A percentile compares a stretch with the other conserved stretches of the same genome.
These are phyloP conservation scores for Dipodomys ordii DNA, from an alignment of 2,113 vertebrate species.

Conservation along the genomic window DNA sequence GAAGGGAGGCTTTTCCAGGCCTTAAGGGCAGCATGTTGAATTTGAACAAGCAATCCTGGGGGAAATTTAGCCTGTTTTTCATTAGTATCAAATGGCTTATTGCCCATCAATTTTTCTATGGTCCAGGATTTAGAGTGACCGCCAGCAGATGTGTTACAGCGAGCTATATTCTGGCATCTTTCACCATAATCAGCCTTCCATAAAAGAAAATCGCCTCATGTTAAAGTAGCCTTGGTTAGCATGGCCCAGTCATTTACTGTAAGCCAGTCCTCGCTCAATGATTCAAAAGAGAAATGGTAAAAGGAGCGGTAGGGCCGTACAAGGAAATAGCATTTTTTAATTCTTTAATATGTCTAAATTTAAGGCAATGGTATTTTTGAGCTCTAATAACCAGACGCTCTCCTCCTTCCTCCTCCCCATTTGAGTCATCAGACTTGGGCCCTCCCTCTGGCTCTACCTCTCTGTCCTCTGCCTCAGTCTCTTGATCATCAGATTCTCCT, in stretches of 20 bases:
- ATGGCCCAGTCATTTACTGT: neutral
- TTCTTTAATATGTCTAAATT: neutral
- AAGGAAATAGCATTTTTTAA: no score
- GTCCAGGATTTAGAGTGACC: neutral
- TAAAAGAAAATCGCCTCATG: neutral
- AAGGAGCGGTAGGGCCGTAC: neutral
- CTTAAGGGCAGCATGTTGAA: no score
- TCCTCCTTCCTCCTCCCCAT: no score
- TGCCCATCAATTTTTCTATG: neutral
- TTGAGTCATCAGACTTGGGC: no score
- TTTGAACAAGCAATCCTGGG: neutral
- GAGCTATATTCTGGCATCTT: neutral
- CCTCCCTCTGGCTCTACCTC: no score
- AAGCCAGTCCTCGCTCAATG: neutral
- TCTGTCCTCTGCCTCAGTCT: no score
- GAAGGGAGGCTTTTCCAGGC: no score
- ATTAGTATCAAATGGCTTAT: neutral
- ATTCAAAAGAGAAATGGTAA: neutral
- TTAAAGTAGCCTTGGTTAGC: neutral
- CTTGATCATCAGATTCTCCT: neutral
- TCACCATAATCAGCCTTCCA: neutral
- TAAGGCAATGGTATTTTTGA: neutral
- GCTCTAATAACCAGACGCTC: neutral
- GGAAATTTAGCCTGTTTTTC: neutral
- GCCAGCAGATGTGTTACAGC: neutral